These are phyloP conservation scores for Epinephelus coioides DNA, from an alignment of 2,797 vertebrate species.

Conservation along the genomic window DNA sequence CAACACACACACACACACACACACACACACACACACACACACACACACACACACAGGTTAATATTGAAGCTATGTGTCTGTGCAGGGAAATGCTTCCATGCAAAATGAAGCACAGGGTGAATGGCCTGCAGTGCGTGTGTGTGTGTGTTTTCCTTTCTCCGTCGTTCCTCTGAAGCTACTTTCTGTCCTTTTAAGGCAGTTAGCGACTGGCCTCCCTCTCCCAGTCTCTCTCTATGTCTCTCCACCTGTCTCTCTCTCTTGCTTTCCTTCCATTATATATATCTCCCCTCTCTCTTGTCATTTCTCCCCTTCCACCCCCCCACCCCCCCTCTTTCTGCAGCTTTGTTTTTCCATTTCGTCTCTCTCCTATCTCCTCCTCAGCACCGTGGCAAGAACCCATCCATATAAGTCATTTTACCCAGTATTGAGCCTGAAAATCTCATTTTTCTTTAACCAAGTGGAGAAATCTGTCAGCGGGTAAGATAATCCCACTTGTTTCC, in stretches of 20 bases:
- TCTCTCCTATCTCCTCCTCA: slow-evolving; percentile 54
- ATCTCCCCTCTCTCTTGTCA: slow-evolving; percentile 36
- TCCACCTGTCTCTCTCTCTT: slow-evolving; percentile 34
- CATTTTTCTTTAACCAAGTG: slow-evolving; percentile 61
- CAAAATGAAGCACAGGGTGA: slow-evolving; percentile 39
- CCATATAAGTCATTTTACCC: slow-evolving; percentile 78
- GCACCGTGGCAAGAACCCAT: slow-evolving; percentile 58
- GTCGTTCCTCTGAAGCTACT: slow-evolving; percentile 57
- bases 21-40: no score
- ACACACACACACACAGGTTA: slow-evolving; percentile 22
- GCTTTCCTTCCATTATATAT: slow-evolving; percentile 62
- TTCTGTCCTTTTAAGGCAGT: slow-evolving; percentile 84
- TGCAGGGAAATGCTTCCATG: slow-evolving; percentile 9
- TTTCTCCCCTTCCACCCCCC: slow-evolving; percentile 24
- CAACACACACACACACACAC: no score
- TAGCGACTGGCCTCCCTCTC: slow-evolving; percentile 47
- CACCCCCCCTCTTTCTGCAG: slow-evolving; percentile 35
- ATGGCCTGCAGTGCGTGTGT: slow-evolving; percentile 16
- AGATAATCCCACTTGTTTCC: slow-evolving; percentile 69
- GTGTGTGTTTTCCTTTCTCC: slow-evolving; percentile 42
- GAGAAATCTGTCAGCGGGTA: slow-evolving; percentile 54
- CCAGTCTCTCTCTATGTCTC: slow-evolving; percentile 19
- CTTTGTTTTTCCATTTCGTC: slow-evolving; percentile 73
- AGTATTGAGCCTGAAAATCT: slow-evolving; percentile 64
- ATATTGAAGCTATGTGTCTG: slow-evolving; percentile 37